Conservation (phyloP, 2,113 vertebrate species). For the Myodes glareolus region DNA sequence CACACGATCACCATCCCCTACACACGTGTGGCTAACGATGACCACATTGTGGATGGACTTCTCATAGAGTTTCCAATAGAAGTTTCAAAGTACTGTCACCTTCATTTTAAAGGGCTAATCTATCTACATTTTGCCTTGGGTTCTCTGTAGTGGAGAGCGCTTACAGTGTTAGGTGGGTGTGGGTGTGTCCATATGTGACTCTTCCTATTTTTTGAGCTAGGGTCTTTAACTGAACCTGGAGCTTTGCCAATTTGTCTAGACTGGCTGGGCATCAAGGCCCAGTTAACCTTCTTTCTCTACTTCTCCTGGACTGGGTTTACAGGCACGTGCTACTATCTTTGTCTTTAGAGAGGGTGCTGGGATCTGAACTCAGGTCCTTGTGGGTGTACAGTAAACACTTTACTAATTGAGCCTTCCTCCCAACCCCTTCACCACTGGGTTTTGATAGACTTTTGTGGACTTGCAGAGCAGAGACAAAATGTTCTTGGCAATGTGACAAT, state of each 20-base stretch:
- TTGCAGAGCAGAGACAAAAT: background rate
- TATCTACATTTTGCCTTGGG: slow-evolving; percentile 50
- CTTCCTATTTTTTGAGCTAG: background rate
- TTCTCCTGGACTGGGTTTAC: background rate
- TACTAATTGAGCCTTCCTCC: no score
- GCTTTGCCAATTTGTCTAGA: background rate
- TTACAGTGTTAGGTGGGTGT: background rate
- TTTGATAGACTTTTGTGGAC: background rate
- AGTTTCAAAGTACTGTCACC: slow-evolving; percentile 62
- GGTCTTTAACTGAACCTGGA: background rate
- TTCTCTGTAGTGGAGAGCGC: slow-evolving; percentile 58
- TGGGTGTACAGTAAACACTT: background rate
- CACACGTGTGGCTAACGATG: slow-evolving; percentile 79
- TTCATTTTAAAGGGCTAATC: slow-evolving; percentile 2
- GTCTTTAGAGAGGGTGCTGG: no score
- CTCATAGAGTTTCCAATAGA: slow-evolving; percentile 71
- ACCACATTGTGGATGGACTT: slow-evolving; percentile 64
- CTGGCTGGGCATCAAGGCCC: background rate
- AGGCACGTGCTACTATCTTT: background rate
- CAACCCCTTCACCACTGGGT: background rate
- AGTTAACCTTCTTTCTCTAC: background rate
- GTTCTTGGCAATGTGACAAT: background rate
- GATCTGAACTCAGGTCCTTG: no score
- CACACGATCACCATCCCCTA: background rate
- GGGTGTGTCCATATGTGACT: no score